A percentile compares a stretch with the other conserved stretches of the same genome.
phyloP scores from a whole-genome alignment of 1,140 invertebrate genomes.

The Trachelipus rathkii region DNA sequence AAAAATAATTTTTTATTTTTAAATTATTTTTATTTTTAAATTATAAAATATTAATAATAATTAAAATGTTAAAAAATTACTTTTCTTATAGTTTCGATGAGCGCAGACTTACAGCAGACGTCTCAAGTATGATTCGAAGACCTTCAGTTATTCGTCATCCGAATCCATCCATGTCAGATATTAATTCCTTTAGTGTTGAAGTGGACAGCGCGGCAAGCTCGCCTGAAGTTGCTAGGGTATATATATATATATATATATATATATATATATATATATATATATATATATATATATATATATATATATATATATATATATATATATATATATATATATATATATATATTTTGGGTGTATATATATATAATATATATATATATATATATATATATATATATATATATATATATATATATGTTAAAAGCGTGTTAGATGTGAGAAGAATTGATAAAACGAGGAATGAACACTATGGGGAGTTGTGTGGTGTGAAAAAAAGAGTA shows the following conservation, averaged over 20 bases:
- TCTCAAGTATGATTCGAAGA: slow-evolving; percentile 53
- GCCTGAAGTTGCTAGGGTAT: slow-evolving; percentile 71
- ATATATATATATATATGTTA: no score
- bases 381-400: no score
- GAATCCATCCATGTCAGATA: slow-evolving; percentile 60
- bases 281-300: slow-evolving; percentile 22
- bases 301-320: slow-evolving; percentile 26
- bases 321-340: slow-evolving; percentile 14
- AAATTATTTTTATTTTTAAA: no score
- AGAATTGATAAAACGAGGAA: no score
- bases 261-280: slow-evolving; percentile 5
- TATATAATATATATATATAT: no score
- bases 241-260: neutral
- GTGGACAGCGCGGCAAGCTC: slow-evolving; percentile 82
- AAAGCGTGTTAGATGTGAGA: no score
- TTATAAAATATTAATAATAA: slow-evolving; percentile 43
- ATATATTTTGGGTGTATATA: no score
- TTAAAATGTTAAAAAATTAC: slow-evolving; percentile 49
- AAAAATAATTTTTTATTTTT: no score
- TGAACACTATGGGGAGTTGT: no score
- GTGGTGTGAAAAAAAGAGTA: no score
- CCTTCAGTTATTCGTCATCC: slow-evolving; percentile 38
- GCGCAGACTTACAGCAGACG: slow-evolving; percentile 50
- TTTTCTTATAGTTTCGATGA: slow-evolving; percentile 50
- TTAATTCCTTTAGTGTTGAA: slow-evolving; percentile 65